These are phyloP conservation scores for Bos taurus DNA, from an alignment of 2,113 vertebrate species.

Conservation along the genomic window ARS-UCD2.0 NC_037357.1:34803001-34803500, in stretches of 20 bases:
- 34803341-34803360: not conserved
- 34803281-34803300: not conserved
- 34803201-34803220: not conserved
- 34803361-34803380: not conserved
- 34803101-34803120: not conserved
- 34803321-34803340: not conserved
- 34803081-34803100: not conserved
- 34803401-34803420: not conserved
- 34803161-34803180: not conserved
- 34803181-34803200: not conserved
- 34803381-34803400: not conserved
- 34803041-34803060: not conserved
- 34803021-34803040: not conserved
- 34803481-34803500: too few relatives aligned
- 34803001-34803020: not conserved
- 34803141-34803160: not conserved
- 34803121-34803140: not conserved
- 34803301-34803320: not conserved
- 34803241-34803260: not conserved
- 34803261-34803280: not conserved
- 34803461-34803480: too few relatives aligned
- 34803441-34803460: too few relatives aligned
- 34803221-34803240: not conserved
- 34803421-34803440: not conserved
- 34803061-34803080: not conserved